Evolutionary conservation across 2,797 vertebrate genomes (phyloP), one percentile per base, ranked within the genome.

Genomic region (Macroramphosus scolopax): DNA sequence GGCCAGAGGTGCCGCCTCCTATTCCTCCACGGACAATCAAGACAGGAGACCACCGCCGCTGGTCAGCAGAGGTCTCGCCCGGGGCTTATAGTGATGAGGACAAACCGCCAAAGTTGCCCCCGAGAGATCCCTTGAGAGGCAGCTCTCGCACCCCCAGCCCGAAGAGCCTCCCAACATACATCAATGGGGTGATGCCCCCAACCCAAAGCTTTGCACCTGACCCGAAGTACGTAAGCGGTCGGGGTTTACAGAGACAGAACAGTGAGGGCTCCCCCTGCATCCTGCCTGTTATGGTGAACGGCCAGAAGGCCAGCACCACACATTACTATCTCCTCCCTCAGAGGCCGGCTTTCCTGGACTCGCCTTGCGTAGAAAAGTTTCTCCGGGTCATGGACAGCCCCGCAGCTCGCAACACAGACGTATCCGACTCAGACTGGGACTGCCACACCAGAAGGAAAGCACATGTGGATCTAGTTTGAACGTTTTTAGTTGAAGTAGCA

Each of bases 181-280:
- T 91, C 79, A 94, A 98, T 0, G 94, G 96, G 53, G 90, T 96
- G 61, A 98, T 99, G 97, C 97, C 97, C 33, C 90, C 94, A 0
- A 99, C 97, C 0, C 96, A 97, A 85, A 99, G 97, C 75, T 99
- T 99, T 72, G 97, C 96, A 47, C 96, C 97, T 0, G 92, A 99
- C 66, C 95, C 95, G 1, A 97, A 97, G 20, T 98, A 97, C 0
- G 95, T 98, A 48, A 96, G 94, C 77, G 60, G 31, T 75, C 94
- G 93, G 62, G 88, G 91, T 43, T 87, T 97, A 42, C 93, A 93
- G 44, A 91, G 96, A 82, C 95, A 98, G 87, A 90, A 93, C 60
- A 97, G 95, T 1, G 95, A 98, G 62, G 95, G 95, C 2, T 92
- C 93, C 2, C 86, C 93, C 1, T 96, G 94, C 80, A 99, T 98